Evolutionary conservation across 2,888 invertebrate species (phyloP), one percentile per base, ranked within the genome.

Genomic region (Notodonta ziczac): DNA sequence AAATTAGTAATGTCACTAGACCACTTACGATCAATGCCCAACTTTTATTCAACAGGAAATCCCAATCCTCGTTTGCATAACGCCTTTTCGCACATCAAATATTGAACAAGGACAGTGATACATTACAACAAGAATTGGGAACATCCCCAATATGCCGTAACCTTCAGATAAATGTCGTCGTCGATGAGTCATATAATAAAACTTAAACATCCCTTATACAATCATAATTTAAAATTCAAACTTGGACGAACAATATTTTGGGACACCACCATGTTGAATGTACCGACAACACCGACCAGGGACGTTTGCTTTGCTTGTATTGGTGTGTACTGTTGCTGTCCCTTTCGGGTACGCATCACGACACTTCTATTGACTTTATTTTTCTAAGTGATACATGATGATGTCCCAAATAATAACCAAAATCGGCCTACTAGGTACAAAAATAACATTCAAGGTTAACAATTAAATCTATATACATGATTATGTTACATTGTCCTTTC

Each of bases 391-490:
- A 35, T 35, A 35, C 10, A 46, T 16, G 16, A 9, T 50, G 50
- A 50, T 4, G 16, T 50, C 50, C 50, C 50, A 50, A 16, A 16
- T 16, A 48, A n/a, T 48, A 50, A 46, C 50, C 16, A 46, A 46
- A 46, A 14, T 50, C 16, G 16, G 7, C 50, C 50, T 9, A 50
- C 6, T 9, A 14, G 8, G 46, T 50, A 16, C 50, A 16, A 16
- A 50, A 50, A 50, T 50, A 50, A 50, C 16, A 50, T 16, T 50
- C 50, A 50, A 16, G 50, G 16, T 16, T 50, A 50, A 50, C 50
- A 58, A 57, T 48, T 42, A 57, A 35, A 53, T 32, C 42, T 44
- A 58, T 46, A 46, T 53, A 24, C 55, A 55, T 44, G 44, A 56
- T 56, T 14, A 50, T 50, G 14, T 50, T 50, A 50, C 16, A 50